Base-by-base conservation (phyloP, 2,888 invertebrate genomes). In the Mesorhabditis spiculigera region DNA sequence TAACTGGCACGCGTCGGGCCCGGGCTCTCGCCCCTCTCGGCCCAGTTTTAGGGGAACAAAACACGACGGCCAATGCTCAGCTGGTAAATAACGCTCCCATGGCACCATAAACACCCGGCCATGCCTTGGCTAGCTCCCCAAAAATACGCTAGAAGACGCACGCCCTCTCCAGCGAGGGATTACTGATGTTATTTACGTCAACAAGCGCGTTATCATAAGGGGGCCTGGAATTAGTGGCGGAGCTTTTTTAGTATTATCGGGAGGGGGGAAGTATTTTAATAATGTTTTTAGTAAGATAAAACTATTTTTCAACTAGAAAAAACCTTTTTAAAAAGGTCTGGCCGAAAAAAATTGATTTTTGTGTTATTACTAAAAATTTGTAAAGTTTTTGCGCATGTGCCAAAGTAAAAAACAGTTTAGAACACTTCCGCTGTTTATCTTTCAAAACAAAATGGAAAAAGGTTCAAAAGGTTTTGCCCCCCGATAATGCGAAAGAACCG, bases 61-160 rank as follows among this genome's bases (percentile, higher is more conserved):
- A 64, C 44, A 61, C 61, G 62, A 61, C 62, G 67, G 58, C 61
- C 67, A 67, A 67, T 43, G 66, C n/a, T 58, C 43, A 16, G 44
- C 43, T 67, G 67, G 58, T 67, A 61, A 58, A 62, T 67, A 58
- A 67, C 62, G 67, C 62, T 67, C 43, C 67, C 28, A 41, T 13
- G 41, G 45, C 28, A 28, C 28, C 28, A 28, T 28, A 28, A 28
- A 28, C 28, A 28, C 28, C 42, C 10, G 43, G 8, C 64, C 13
- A 42, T 13, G 64, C 5, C 8, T 43, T 16, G 8, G 5, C 43
- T 13, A 45, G 42, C 66, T n/a, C 13, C 4, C 5, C 4, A 5
- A 42, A 50, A 67, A 67, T 58, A 50, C 62, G 67, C 58, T 50
- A 58, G 62, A 45, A 66, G 42, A 44, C 5, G 4, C 58, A n/a